These are phyloP conservation scores for Drosophila histrio DNA, from an alignment of 2,888 invertebrate genomes.

Conservation along the genomic window DNA sequence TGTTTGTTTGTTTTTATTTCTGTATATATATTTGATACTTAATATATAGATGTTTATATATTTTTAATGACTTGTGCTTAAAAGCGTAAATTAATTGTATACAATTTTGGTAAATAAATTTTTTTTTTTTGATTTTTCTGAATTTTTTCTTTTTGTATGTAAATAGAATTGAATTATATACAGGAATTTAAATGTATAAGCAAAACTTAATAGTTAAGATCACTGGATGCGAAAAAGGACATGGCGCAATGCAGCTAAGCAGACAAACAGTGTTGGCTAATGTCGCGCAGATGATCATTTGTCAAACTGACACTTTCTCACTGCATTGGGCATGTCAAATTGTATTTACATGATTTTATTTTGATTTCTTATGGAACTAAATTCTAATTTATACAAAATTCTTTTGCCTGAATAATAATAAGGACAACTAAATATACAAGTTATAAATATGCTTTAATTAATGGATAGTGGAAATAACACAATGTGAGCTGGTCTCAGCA, in stretches of 20 bases:
- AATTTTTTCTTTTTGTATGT: constrained; percentile 18
- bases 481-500: constrained; percentile 9
- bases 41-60: constrained; percentile 53
- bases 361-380: constrained; percentile 48
- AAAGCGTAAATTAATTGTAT: constrained; percentile 61
- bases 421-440: constrained; percentile 52
- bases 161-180: constrained; percentile 55
- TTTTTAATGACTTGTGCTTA: constrained; percentile 75
- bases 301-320: background rate
- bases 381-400: constrained; percentile 67
- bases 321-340: constrained; percentile 23
- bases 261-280: constrained; percentile 5
- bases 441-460: constrained; percentile 29
- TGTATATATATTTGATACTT: constrained; percentile 51
- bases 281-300: background rate
- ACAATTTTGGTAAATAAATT: constrained; percentile 40
- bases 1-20: constrained; percentile 10
- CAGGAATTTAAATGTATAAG: constrained; percentile 44
- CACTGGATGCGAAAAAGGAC: constrained; percentile 78
- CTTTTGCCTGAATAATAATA: constrained; percentile 53
- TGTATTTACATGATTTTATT: constrained; percentile 20
- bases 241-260: constrained; percentile 4
- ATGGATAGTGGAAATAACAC: constrained; percentile 35
- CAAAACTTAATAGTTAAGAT: constrained; percentile 80
- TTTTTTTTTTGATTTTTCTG: constrained; percentile 3